Evolutionary conservation across 2,888 invertebrate species (phyloP).

Genomic region (Crocallis elinguaria): DNA sequence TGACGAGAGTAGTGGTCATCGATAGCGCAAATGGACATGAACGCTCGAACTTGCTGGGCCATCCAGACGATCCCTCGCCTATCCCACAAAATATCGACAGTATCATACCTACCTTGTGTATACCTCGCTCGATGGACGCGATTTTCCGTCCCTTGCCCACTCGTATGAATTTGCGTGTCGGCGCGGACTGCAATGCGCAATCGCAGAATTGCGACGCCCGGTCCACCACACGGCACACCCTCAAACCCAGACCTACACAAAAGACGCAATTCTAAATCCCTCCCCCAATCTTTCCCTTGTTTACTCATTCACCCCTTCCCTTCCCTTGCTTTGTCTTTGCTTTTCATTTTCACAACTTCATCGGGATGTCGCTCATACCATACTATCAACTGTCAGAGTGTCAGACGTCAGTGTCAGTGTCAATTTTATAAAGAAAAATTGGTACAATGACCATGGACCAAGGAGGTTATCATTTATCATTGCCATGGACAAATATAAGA

Average conservation of each 20-base stretch:
- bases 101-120: slow-evolving; percentile 61
- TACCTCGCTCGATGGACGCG: slow-evolving; percentile 62
- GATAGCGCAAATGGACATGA: slow-evolving; percentile 42
- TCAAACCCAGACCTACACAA: background rate
- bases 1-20: slow-evolving; percentile 47
- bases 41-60: slow-evolving; percentile 51
- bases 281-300: background rate
- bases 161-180: slow-evolving; percentile 54
- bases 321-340: no score
- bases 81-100: slow-evolving; percentile 81
- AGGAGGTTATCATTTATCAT: no score
- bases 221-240: slow-evolving; percentile 4
- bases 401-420: no score
- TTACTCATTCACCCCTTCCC: background rate
- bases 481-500: no score
- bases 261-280: background rate
- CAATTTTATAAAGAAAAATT: no score
- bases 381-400: no score
- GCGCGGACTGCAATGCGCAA: slow-evolving; percentile 64
- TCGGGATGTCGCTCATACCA: no score
- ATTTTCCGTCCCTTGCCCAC: slow-evolving; percentile 75
- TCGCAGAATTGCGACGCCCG: slow-evolving; percentile 44
- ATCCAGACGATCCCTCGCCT: slow-evolving; percentile 63
- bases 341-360: no score
- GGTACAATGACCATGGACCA: no score